Evolutionary conservation across 2,888 invertebrate species (phyloP).

Genomic region (Xestia xanthographa): DNA sequence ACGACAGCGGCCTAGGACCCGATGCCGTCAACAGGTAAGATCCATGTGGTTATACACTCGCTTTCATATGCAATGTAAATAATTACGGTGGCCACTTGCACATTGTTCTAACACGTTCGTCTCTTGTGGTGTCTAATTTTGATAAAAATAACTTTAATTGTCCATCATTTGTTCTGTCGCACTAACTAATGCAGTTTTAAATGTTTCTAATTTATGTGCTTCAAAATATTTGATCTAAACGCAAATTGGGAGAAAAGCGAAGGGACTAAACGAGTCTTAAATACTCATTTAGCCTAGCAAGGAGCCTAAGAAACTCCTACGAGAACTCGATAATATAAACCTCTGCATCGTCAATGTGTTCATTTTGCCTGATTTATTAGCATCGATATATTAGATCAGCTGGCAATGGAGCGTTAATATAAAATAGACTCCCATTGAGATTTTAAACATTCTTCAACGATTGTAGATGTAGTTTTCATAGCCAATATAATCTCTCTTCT

Average conservation of each 20-base stretch:
- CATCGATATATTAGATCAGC: conserved; percentile 36
- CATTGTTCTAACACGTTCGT: conserved; percentile 32
- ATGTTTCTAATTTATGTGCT: conserved; percentile 23
- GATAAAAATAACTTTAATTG: conserved; percentile 3
- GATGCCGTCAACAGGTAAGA: conserved; percentile 91
- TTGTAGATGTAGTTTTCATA: background rate
- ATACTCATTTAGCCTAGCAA: conserved; percentile 10
- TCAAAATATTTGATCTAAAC: conserved; percentile 6
- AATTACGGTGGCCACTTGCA: conserved; percentile 17
- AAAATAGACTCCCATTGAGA: background rate
- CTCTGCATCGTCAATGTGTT: conserved; percentile 26
- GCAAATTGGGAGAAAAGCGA: background rate
- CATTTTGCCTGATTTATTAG: conserved; percentile 25
- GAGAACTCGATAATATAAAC: conserved; percentile 13
- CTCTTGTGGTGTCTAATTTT: conserved; percentile 17
- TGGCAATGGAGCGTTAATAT: conserved; percentile 17
- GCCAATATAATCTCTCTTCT: background rate
- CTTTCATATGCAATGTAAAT: conserved; percentile 52
- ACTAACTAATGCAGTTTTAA: conserved; percentile 36
- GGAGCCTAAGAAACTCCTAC: conserved; percentile 21
- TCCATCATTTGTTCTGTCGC: conserved; percentile 14
- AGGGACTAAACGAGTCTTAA: background rate
- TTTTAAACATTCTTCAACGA: background rate
- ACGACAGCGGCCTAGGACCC: conserved; percentile 96
- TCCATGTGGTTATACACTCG: conserved; percentile 42